Percentiles rank a stretch among this genome's conserved stretches.
Evolutionary conservation across 2,113 vertebrate species (phyloP).

Genomic region (Callipepla squamata): DNA sequence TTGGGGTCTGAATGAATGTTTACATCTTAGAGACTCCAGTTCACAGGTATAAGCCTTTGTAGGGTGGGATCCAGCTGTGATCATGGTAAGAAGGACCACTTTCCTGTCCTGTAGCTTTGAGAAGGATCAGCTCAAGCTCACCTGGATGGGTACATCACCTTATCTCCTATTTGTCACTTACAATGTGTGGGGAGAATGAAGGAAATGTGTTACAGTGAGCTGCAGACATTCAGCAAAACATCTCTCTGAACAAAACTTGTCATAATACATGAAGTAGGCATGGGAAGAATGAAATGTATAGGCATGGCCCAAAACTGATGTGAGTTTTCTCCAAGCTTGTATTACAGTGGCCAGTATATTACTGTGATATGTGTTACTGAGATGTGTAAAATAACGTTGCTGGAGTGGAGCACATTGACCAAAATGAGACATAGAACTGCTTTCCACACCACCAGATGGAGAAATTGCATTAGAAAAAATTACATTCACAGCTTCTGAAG

Average conservation of each 20-base stretch:
- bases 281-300: neutral
- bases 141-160: neutral
- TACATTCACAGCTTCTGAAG: neutral
- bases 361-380: neutral
- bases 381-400: neutral
- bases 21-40: fast-evolving
- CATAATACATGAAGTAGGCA: fast-evolving
- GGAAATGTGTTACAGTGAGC: neutral
- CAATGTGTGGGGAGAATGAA: neutral
- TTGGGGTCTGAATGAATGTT: no score
- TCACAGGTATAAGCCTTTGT: neutral
- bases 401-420: neutral
- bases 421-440: neutral
- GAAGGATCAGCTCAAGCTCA: neutral
- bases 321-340: fast-evolving
- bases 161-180: no score
- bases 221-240: neutral
- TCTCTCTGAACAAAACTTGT: neutral
- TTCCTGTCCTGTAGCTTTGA: neutral
- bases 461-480: neutral
- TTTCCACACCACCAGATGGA: slow-evolving; percentile 36
- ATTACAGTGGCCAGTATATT: neutral
- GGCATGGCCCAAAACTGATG: fast-evolving
- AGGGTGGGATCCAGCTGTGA: neutral
- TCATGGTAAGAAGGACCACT: neutral